Conservation (phyloP, 1,140 invertebrate genomes). For the Scaptomyza graminum region DNA sequence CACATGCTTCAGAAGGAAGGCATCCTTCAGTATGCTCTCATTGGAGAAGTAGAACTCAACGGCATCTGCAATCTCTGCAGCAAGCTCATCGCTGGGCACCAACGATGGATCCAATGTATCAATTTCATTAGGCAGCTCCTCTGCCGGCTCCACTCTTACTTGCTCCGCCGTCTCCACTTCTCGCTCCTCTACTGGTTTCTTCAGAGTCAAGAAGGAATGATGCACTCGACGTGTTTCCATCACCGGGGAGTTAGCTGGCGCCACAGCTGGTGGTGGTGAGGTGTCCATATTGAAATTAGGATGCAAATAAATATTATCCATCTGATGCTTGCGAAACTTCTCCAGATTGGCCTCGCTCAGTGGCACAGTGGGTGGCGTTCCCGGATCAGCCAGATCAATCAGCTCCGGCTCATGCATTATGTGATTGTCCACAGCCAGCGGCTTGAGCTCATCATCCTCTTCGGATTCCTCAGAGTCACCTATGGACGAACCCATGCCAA, state of each 20-base stretch:
- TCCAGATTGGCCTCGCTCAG: slow-evolving; percentile 76
- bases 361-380: slow-evolving; percentile 49
- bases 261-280: slow-evolving; percentile 68
- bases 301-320: slow-evolving; percentile 81
- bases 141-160: not conserved
- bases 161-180: slow-evolving; percentile 27
- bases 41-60: slow-evolving; percentile 98
- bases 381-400: slow-evolving; percentile 40
- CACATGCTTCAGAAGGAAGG: slow-evolving; percentile 97
- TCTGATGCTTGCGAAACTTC: slow-evolving; percentile 73
- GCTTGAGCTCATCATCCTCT: slow-evolving; percentile 80
- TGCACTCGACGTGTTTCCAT: slow-evolving; percentile 62
- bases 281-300: slow-evolving; percentile 71
- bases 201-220: slow-evolving; percentile 72
- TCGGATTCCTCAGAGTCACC: slow-evolving; percentile 79
- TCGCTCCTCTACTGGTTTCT: slow-evolving; percentile 51
- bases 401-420: slow-evolving; percentile 62
- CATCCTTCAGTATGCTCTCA: slow-evolving; percentile 96
- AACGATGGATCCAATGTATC: slow-evolving; percentile 65
- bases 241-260: slow-evolving; percentile 62
- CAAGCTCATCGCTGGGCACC: slow-evolving; percentile 88
- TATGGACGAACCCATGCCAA: slow-evolving; percentile 80
- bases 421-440: slow-evolving; percentile 80
- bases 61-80: slow-evolving; percentile 91
- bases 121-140: slow-evolving; percentile 61